Evolutionary conservation across 2,797 vertebrate genomes (phyloP).

Genomic region (Podarcis lilfordi): DNA sequence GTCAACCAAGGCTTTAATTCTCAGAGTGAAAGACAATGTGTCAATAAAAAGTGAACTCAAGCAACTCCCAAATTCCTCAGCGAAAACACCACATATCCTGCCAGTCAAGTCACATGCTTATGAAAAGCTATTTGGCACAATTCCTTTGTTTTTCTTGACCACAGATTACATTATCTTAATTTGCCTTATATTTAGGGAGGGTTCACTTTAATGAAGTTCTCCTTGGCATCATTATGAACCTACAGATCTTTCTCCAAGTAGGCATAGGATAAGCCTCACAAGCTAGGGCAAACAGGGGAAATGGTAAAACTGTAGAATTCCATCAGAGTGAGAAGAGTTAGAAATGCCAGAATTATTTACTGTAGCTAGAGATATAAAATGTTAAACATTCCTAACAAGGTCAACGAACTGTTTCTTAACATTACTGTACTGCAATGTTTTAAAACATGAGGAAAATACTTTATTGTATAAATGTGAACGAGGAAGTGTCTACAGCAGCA

Average conservation of each 20-base stretch:
- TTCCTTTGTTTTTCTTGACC: background rate
- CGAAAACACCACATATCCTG: background rate
- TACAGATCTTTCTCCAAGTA: background rate
- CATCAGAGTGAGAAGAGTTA: background rate
- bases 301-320: background rate
- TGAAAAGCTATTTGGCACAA: background rate
- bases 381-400: background rate
- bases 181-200: background rate
- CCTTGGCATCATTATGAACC: background rate
- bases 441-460: background rate
- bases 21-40: background rate
- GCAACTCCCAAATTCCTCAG: background rate
- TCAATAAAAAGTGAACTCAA: background rate
- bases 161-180: background rate
- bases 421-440: background rate
- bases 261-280: background rate
- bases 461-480: background rate
- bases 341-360: background rate
- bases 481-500: background rate
- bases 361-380: background rate
- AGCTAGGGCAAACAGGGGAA: background rate
- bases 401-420: background rate
- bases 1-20: slow-evolving; percentile 22
- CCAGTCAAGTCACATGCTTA: background rate
- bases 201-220: background rate